Percentiles rank a stretch among this genome's conserved stretches.
Conservation (phyloP, 2,888 invertebrate genomes). For the Ophion costatus region DNA sequence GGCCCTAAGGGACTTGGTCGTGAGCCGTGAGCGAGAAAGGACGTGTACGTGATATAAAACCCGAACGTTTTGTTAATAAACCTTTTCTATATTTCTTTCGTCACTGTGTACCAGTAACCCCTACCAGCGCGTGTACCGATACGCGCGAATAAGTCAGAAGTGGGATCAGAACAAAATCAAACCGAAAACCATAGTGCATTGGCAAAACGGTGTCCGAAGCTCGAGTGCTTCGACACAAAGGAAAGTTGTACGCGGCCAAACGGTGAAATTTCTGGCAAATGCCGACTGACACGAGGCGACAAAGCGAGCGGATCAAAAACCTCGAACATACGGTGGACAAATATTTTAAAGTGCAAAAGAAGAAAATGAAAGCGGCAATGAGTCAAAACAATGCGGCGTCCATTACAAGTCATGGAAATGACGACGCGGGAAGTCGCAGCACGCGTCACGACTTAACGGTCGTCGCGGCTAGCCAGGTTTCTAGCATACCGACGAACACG, state of each 20-base stretch:
- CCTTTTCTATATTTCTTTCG: too few relatives aligned
- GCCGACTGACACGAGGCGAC: conserved; percentile 26
- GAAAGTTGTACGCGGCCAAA: neutral
- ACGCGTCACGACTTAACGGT: conserved; percentile 7
- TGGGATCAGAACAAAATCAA: conserved; percentile 25
- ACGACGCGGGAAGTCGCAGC: neutral
- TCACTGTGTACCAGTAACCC: too few relatives aligned
- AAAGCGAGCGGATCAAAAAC: conserved; percentile 20
- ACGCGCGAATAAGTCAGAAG: conserved; percentile 30
- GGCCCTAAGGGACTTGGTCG: too few relatives aligned
- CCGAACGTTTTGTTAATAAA: too few relatives aligned
- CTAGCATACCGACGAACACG: conserved; percentile 7
- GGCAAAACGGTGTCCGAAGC: conserved; percentile 6
- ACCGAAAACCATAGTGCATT: neutral
- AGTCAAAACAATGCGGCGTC: neutral
- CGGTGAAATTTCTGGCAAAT: conserved; percentile 36
- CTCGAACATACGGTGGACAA: conserved; percentile 21
- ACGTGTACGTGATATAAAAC: too few relatives aligned
- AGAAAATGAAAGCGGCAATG: conserved; percentile 21
- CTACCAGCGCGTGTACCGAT: too few relatives aligned
- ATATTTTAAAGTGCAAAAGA: conserved; percentile 32
- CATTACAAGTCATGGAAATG: conserved; percentile 6
- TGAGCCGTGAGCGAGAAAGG: too few relatives aligned
- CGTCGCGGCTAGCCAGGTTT: conserved; percentile 15
- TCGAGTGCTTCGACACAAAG: conserved; percentile 21